phyloP scores from a whole-genome alignment of 2,888 invertebrate genomes.

The Nemoura dubitans region DNA sequence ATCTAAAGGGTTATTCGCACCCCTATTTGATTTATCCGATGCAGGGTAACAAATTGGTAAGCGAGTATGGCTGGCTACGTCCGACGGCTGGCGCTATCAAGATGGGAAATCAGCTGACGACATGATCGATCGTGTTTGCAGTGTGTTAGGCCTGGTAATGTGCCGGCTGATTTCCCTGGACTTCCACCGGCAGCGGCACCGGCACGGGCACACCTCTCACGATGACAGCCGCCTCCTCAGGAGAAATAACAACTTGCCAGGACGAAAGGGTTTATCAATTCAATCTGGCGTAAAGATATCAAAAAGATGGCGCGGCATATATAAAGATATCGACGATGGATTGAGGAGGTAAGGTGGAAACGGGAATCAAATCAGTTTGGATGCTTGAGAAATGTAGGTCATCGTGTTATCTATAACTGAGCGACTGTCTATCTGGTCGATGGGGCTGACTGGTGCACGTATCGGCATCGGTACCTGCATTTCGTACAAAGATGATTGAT shows the following conservation, averaged over 20 bases:
- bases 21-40: background rate
- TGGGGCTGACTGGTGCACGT: too few relatives aligned
- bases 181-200: background rate
- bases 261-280: background rate
- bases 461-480: background rate
- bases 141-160: background rate
- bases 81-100: background rate
- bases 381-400: background rate
- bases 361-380: background rate
- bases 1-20: background rate
- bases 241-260: background rate
- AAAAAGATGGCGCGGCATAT: background rate
- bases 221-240: background rate
- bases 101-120: background rate
- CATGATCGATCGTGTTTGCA: background rate
- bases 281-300: background rate
- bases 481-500: background rate
- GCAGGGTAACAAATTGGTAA: background rate
- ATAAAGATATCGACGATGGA: background rate
- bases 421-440: background rate
- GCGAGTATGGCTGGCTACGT: background rate
- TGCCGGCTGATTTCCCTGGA: background rate
- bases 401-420: background rate
- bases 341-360: background rate
- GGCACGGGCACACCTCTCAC: background rate